A percentile compares a stretch with the other conserved stretches of the same genome.
phyloP scores from a whole-genome alignment of 2,888 invertebrate species.

The Trichogramma dendrolimi region DNA sequence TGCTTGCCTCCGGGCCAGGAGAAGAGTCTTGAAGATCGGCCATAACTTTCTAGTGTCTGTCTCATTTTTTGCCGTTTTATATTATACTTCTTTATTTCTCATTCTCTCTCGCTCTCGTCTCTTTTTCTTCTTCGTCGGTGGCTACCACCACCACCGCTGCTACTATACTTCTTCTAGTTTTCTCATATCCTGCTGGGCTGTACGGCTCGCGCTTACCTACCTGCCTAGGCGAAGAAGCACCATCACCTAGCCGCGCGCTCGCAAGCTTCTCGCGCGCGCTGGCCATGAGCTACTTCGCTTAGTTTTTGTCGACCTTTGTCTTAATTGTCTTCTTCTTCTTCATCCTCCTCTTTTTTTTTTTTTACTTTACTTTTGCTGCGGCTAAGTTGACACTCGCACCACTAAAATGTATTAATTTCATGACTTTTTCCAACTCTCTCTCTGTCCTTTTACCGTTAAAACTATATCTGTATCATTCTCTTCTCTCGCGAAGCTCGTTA shows the following conservation, averaged over 20 bases:
- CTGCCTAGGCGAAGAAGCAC: too few species aligned
- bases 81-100: slow-evolving; percentile 2
- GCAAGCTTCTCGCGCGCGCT: too few species aligned
- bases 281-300: too few species aligned
- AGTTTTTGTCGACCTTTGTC: too few species aligned
- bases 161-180: not conserved
- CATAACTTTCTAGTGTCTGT: slow-evolving; percentile 23
- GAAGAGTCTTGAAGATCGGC: slow-evolving; percentile 18
- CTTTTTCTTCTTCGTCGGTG: not conserved
- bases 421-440: slow-evolving; percentile 3
- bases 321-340: not conserved
- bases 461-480: too few species aligned
- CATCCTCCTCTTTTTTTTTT: slow-evolving; percentile 12
- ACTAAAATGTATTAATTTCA: slow-evolving; percentile 19
- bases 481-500: too few species aligned
- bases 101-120: not conserved
- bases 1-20: slow-evolving; percentile 16
- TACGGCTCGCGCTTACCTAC: too few species aligned
- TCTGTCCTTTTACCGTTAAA: not conserved
- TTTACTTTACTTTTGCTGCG: slow-evolving; percentile 19
- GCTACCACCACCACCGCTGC: not conserved
- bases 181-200: too few species aligned
- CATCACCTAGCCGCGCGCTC: too few species aligned
- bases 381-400: slow-evolving; percentile 13
- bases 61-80: slow-evolving; percentile 22